Percentiles rank a stretch among this genome's conserved stretches.
Evolutionary conservation across 2,113 vertebrate species (phyloP).

Genomic region (Tupaia tana): DNA sequence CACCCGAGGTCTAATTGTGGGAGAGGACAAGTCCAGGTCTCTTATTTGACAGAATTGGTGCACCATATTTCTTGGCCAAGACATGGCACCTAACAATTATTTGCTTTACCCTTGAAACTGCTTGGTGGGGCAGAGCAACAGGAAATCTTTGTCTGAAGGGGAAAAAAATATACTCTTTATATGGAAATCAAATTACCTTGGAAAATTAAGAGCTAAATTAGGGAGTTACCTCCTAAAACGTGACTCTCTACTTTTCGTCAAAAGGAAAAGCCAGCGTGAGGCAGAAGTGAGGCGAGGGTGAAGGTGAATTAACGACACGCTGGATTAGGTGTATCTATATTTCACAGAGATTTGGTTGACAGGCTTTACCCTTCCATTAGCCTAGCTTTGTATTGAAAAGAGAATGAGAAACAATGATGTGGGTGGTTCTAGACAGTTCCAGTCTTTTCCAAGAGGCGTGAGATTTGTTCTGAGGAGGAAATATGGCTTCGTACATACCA

Average conservation of each 20-base stretch:
- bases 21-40: background rate
- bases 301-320: background rate
- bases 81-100: background rate
- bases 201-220: background rate
- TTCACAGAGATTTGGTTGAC: background rate
- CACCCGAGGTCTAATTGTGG: background rate
- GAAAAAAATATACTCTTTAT: background rate
- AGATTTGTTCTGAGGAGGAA: background rate
- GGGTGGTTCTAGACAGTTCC: background rate
- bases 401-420: background rate
- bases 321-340: background rate
- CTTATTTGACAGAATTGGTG: conserved; percentile 33
- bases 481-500: background rate
- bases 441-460: background rate
- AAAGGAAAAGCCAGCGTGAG: background rate
- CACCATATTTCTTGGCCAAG: background rate
- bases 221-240: background rate
- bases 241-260: background rate
- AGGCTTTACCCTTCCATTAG: background rate
- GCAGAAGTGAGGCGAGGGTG: background rate
- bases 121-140: background rate
- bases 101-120: conserved; percentile 13
- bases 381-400: background rate
- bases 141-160: background rate
- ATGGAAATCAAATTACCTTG: background rate